A percentile compares a stretch with the other conserved stretches of the same genome.
phyloP scores from a whole-genome alignment of 2,888 invertebrate genomes.

The Anthoptus insignis region DNA sequence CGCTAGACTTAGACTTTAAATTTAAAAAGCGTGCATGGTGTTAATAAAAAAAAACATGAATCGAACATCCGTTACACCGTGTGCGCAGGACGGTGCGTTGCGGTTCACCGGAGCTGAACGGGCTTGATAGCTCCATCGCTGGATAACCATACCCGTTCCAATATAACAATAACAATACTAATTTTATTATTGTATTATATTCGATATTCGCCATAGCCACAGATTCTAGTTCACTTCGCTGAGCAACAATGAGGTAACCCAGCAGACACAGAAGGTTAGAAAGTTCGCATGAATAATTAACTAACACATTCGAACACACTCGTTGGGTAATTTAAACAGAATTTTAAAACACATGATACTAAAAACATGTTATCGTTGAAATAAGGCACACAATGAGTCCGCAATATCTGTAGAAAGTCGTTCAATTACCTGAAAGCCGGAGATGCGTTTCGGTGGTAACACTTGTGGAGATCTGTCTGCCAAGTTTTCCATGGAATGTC shows the following conservation, averaged over 20 bases:
- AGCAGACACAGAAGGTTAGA: conserved; percentile 67
- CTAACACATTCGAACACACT: conserved; percentile 49
- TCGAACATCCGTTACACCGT: conserved; percentile 74
- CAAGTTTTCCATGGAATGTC: conserved; percentile 91
- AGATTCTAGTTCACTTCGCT: conserved; percentile 66
- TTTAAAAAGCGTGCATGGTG: conserved; percentile 15
- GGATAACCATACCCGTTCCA: conserved; percentile 55
- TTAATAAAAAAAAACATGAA: conserved; percentile 57
- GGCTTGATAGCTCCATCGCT: conserved; percentile 61
- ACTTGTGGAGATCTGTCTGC: conserved; percentile 84
- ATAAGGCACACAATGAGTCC: conserved; percentile 61
- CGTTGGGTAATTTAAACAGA: conserved; percentile 48
- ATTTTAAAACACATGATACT: conserved; percentile 34
- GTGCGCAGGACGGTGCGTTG: conserved; percentile 75
- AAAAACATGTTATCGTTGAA: conserved; percentile 52
- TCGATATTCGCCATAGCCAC: conserved; percentile 61
- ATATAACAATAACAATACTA: conserved; percentile 43
- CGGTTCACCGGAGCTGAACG: conserved; percentile 85
- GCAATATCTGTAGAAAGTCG: conserved; percentile 69
- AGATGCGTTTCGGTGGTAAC: conserved; percentile 82
- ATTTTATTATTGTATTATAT: conserved; percentile 11
- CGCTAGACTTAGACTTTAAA: conserved; percentile 13
- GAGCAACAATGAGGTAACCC: conserved; percentile 64
- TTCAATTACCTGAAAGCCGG: conserved; percentile 85
- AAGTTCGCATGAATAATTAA: conserved; percentile 66